Conservation (phyloP, 23 tunicate genomes). For the Clavelina lepadiformis region DNA sequence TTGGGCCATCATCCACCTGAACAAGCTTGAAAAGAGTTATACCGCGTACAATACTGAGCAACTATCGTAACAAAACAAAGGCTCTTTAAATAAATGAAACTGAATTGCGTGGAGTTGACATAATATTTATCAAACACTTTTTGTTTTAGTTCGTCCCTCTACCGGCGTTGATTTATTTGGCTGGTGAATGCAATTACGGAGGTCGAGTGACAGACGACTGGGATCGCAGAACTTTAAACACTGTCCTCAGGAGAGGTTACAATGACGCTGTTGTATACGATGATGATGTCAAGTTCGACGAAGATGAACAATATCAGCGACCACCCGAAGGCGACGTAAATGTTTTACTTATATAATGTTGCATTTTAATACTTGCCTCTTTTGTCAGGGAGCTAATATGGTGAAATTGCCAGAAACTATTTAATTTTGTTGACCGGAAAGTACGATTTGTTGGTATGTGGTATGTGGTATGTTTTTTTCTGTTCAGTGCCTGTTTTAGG, state of each 20-base stretch:
- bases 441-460: neutral
- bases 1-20: too few relatives aligned
- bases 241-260: constrained; percentile 78
- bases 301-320: constrained; percentile 47
- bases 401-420: neutral
- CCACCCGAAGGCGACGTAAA: constrained; percentile 96
- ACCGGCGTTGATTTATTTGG: constrained; percentile 73
- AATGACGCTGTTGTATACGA: constrained; percentile 44
- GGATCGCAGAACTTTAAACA: constrained; percentile 81
- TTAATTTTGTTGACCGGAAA: neutral
- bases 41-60: too few relatives aligned
- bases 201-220: constrained; percentile 99
- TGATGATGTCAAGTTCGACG: constrained; percentile 63
- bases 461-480: neutral
- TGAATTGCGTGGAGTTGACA: neutral
- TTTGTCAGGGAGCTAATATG: neutral
- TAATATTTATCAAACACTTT: neutral
- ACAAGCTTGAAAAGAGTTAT: too few relatives aligned
- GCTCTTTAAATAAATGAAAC: neutral
- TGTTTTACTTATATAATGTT: constrained; percentile 2
- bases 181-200: constrained; percentile 99
- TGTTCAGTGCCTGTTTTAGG: neutral
- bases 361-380: neutral
- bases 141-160: constrained; percentile 66
- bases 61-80: too few relatives aligned